Conservation (phyloP, 35 echinoderm and acorn worm species). For the Lytechinus variegatus region DNA sequence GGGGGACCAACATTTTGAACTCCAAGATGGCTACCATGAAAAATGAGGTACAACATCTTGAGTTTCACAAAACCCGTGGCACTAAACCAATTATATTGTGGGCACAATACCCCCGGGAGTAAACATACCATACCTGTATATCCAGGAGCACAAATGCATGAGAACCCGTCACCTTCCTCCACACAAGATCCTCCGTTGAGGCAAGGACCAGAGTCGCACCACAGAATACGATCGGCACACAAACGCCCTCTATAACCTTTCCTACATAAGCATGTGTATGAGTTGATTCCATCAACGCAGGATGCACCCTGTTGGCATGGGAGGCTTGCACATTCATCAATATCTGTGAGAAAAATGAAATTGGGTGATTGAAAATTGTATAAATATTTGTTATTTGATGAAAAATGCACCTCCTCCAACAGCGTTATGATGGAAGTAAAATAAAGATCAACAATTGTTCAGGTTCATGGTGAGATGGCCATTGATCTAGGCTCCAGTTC, state of each 20-base stretch:
- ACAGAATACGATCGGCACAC: background rate
- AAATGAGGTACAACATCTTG: too few species aligned
- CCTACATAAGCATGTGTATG: background rate
- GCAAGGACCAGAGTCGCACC: background rate
- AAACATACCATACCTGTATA: background rate
- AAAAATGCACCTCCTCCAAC: too few species aligned
- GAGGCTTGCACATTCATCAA: background rate
- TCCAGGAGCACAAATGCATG: background rate
- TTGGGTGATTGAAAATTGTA: background rate
- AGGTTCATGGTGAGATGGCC: too few species aligned
- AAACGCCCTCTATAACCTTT: background rate
- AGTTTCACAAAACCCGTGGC: too few species aligned
- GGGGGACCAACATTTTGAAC: too few species aligned
- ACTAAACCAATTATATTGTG: too few species aligned
- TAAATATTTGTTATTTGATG: background rate
- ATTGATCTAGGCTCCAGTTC: too few species aligned
- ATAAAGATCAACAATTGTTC: too few species aligned
- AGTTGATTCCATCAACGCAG: background rate
- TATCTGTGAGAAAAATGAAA: background rate
- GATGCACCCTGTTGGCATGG: background rate
- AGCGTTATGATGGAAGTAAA: too few species aligned
- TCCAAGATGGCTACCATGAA: too few species aligned
- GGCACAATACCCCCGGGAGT: too few species aligned
- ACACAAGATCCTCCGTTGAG: slow-evolving; percentile 1
- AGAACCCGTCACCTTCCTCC: background rate